These are phyloP conservation scores for Orthosia incerta DNA, from an alignment of 2,888 invertebrate species.

Conservation along the genomic window DNA sequence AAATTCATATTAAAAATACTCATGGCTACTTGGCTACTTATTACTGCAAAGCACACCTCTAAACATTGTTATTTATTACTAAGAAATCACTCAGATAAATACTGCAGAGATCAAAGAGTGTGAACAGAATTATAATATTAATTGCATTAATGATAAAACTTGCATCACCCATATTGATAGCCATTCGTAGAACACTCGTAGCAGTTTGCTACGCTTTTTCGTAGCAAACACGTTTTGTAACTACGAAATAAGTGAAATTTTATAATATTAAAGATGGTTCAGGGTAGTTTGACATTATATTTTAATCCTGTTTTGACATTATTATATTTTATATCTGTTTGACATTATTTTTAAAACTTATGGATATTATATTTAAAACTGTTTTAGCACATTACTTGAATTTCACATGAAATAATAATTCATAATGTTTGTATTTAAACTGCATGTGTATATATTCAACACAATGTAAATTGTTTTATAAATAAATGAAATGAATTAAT, in stretches of 20 bases:
- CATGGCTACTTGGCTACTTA: background rate
- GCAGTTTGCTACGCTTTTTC: slow-evolving; percentile 11
- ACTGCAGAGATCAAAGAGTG: slow-evolving; percentile 28
- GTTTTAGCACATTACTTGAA: too few relatives aligned
- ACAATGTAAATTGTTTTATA: too few relatives aligned
- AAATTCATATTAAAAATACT: too few relatives aligned
- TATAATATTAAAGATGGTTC: background rate
- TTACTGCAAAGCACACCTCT: background rate
- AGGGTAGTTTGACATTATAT: too few relatives aligned
- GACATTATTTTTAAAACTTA: too few relatives aligned
- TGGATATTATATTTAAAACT: too few relatives aligned
- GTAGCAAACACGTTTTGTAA: slow-evolving; percentile 10
- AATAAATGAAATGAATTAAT: too few relatives aligned
- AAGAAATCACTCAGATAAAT: slow-evolving; percentile 5
- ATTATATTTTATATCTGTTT: too few relatives aligned
- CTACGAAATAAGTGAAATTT: background rate
- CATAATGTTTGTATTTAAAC: too few relatives aligned
- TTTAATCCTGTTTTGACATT: too few relatives aligned
- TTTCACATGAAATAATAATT: too few relatives aligned
- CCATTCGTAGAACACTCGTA: background rate
- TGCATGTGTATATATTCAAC: too few relatives aligned
- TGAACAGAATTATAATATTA: slow-evolving; percentile 33
- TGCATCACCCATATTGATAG: slow-evolving; percentile 10
- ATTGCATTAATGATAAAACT: background rate
- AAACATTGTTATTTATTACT: slow-evolving; percentile 17